phyloP scores from a whole-genome alignment of 2,888 invertebrate species.

The Eretmocerus hayati region DNA sequence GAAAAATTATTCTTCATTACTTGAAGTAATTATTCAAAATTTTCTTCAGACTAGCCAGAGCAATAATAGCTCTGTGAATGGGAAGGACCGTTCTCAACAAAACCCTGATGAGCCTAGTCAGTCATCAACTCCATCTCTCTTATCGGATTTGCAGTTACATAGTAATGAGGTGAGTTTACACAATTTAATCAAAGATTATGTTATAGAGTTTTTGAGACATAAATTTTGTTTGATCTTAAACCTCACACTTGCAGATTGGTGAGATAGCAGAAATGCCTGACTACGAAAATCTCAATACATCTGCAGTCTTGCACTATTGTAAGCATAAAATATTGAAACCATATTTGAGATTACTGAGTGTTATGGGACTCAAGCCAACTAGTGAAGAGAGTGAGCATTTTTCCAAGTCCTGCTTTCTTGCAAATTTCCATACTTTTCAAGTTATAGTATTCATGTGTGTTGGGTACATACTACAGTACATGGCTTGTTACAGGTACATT shows the following conservation, averaged over 20 bases:
- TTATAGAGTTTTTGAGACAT: conserved; percentile 33
- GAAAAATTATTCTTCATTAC: background rate
- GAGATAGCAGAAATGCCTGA: conserved; percentile 64
- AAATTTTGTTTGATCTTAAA: background rate
- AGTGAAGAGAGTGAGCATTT: conserved; percentile 58
- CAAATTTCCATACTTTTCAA: conserved; percentile 62
- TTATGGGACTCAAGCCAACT: conserved; percentile 68
- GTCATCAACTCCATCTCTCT: conserved; percentile 32
- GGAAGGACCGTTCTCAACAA: conserved; percentile 30
- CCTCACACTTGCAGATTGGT: conserved; percentile 62
- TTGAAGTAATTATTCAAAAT: background rate
- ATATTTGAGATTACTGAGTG: conserved; percentile 64
- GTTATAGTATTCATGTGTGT: conserved; percentile 60
- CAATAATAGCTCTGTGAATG: conserved; percentile 31
- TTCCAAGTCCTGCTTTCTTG: conserved; percentile 55
- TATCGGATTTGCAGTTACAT: conserved; percentile 39
- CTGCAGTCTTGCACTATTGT: conserved; percentile 73
- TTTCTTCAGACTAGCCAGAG: conserved; percentile 32
- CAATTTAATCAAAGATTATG: background rate
- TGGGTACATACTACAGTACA: conserved; percentile 71
- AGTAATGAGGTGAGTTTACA: conserved; percentile 38
- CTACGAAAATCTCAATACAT: conserved; percentile 64
- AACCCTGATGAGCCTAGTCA: conserved; percentile 30
- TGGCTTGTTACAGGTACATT: conserved; percentile 66
- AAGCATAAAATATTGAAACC: conserved; percentile 75